These are phyloP conservation scores for Etia nguti DNA, from an alignment of 2,113 vertebrate genomes.

Conservation along the genomic window DNA sequence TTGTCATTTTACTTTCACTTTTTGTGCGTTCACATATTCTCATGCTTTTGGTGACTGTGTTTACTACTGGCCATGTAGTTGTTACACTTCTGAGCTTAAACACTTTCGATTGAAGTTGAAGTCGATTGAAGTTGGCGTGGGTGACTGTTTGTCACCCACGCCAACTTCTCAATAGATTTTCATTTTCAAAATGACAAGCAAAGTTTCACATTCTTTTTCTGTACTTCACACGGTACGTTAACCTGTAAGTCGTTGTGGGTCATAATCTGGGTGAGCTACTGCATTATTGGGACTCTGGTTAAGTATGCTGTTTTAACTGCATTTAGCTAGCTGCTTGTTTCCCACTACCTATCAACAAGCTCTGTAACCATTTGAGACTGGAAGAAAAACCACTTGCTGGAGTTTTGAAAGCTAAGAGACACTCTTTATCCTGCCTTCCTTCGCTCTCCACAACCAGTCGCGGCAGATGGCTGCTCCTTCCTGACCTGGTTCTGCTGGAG, in stretches of 20 bases:
- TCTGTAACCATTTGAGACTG: neutral
- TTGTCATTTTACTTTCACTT: neutral
- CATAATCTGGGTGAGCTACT: neutral
- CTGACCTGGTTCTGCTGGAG: neutral
- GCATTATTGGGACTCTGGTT: neutral
- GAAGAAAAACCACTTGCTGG: neutral
- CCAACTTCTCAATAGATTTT: neutral
- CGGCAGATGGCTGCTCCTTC: neutral
- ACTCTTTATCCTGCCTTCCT: neutral
- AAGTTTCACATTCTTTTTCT: rapidly evolving
- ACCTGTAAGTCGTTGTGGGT: neutral
- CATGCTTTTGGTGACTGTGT: neutral
- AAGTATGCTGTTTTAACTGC: neutral
- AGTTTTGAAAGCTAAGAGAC: neutral
- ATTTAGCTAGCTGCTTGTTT: neutral
- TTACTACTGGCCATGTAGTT: rapidly evolving
- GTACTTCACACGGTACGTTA: neutral
- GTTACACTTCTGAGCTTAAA: neutral
- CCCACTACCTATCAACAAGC: neutral
- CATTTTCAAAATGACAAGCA: neutral
- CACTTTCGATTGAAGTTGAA: neutral
- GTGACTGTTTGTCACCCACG: neutral
- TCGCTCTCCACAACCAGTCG: neutral
- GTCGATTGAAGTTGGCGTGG: no score
- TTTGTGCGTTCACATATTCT: neutral